Conservation (phyloP, 2,888 invertebrate genomes). For the Rotaria sp. region DNA sequence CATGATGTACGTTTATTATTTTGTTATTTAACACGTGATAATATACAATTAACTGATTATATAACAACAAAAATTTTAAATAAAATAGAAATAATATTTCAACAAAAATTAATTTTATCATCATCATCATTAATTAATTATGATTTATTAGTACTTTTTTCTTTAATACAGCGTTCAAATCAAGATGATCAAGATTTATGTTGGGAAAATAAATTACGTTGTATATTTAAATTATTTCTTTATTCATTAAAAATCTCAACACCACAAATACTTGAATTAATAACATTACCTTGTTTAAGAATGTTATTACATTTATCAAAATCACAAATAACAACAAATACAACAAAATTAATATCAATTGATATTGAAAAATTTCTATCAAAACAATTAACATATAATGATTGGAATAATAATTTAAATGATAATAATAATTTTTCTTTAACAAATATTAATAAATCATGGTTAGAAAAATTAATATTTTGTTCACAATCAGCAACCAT, state of each 20-base stretch:
- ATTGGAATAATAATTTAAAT: background rate
- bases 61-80: background rate
- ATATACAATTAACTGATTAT: slow-evolving; percentile 65
- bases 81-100: background rate
- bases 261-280: slow-evolving; percentile 78
- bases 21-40: slow-evolving; percentile 79
- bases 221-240: slow-evolving; percentile 76
- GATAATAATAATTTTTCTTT: background rate
- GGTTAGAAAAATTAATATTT: slow-evolving; percentile 3
- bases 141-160: slow-evolving; percentile 53
- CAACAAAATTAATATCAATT: background rate
- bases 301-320: slow-evolving; percentile 66
- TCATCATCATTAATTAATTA: background rate
- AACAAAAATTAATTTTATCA: background rate
- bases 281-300: slow-evolving; percentile 82
- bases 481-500: slow-evolving; percentile 30
- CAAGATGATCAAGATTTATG: slow-evolving; percentile 83
- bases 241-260: slow-evolving; percentile 62
- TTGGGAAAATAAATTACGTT: slow-evolving; percentile 81
- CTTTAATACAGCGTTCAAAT: slow-evolving; percentile 74
- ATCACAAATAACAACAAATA: slow-evolving; percentile 46
- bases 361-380: background rate
- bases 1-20: slow-evolving; percentile 70
- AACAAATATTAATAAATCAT: background rate
- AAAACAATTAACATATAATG: background rate